Percentiles rank a stretch among this genome's conserved stretches.
These are phyloP conservation scores for Lasioglossum lativentre DNA, from an alignment of 2,888 invertebrate genomes.

Conservation along the genomic window DNA sequence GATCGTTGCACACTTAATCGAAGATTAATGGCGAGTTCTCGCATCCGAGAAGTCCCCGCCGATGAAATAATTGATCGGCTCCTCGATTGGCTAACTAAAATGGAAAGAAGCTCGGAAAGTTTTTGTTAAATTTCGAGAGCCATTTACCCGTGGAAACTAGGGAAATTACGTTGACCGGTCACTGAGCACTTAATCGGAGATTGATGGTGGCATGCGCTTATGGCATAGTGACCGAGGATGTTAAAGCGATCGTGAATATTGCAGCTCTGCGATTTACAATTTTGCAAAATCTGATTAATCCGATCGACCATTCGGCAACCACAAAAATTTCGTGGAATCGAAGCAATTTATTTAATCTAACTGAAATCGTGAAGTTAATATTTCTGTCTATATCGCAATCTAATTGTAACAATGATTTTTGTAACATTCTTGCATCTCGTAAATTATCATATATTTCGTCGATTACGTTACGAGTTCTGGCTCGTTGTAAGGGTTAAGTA, in stretches of 20 bases:
- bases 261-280: background rate
- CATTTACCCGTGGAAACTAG: slow-evolving; percentile 78
- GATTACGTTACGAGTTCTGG: background rate
- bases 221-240: background rate
- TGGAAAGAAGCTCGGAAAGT: background rate
- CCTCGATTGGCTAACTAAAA: background rate
- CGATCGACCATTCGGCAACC: background rate
- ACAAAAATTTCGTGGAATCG: background rate
- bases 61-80: slow-evolving; percentile 33
- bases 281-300: background rate
- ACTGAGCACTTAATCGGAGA: slow-evolving; percentile 82
- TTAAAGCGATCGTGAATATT: background rate
- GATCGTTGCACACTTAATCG: slow-evolving; percentile 83
- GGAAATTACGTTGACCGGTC: slow-evolving; percentile 81
- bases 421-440: too few relatives aligned
- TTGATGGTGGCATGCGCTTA: slow-evolving; percentile 73
- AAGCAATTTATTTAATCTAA: background rate
- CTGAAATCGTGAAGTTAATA: background rate
- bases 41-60: slow-evolving; percentile 1
- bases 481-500: background rate
- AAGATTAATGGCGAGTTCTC: slow-evolving; percentile 80
- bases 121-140: background rate
- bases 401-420: too few relatives aligned
- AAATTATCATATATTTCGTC: background rate
- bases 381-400: background rate